These are phyloP conservation scores for Tenthredo notha DNA, from an alignment of 2,888 invertebrate species.

Conservation along the genomic window DNA sequence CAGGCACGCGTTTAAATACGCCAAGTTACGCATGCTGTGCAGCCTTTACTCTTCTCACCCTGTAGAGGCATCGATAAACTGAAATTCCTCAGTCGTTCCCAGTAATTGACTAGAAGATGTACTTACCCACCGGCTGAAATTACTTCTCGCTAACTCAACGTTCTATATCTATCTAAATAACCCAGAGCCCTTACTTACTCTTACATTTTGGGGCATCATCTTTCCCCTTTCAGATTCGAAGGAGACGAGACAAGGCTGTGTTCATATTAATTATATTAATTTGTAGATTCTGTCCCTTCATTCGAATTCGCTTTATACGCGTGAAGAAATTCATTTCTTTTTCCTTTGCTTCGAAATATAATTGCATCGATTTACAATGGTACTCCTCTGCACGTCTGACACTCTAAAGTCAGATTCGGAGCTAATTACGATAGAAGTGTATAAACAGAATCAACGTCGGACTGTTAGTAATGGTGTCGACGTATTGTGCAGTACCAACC, in stretches of 20 bases:
- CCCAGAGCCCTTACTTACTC: background rate
- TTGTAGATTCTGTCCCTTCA: background rate
- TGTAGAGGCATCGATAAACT: conserved; percentile 32
- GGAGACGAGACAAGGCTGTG: background rate
- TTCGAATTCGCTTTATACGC: background rate
- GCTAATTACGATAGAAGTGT: conserved; percentile 47
- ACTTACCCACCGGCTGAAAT: conserved; percentile 35
- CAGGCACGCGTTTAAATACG: conserved; percentile 12
- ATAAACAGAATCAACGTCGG: conserved; percentile 30
- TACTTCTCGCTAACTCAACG: conserved; percentile 18
- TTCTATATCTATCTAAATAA: conserved; percentile 20
- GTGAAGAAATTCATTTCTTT: background rate
- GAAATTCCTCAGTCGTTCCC: conserved; percentile 38
- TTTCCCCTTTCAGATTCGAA: background rate
- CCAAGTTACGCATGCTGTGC: conserved; percentile 5
- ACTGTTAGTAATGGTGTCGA: conserved; percentile 17
- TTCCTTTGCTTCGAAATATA: background rate
- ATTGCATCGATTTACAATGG: background rate
- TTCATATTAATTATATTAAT: background rate
- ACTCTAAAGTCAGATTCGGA: background rate
- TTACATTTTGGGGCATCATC: background rate
- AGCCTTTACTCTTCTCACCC: conserved; percentile 16
- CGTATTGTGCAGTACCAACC: conserved; percentile 1
- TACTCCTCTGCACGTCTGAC: background rate
- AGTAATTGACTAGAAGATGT: conserved; percentile 50